Evolutionary conservation across 2,888 invertebrate species (phyloP).

Genomic region (Spialia ferax): DNA sequence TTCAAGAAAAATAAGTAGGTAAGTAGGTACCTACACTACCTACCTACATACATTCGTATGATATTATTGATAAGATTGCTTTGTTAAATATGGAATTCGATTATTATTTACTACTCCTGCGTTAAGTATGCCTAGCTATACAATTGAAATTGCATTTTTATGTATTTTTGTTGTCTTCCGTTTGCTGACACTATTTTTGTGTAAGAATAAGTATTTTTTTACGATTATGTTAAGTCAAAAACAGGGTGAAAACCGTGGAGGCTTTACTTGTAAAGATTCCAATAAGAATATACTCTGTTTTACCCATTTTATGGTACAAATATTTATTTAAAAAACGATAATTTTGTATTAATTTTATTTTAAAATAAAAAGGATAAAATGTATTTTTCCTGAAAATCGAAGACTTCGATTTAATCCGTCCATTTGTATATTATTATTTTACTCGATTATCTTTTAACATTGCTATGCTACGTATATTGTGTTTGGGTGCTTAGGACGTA

Average conservation of each 20-base stretch:
- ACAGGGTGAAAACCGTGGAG: slow-evolving; percentile 50
- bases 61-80: too few species aligned
- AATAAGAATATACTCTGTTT: slow-evolving; percentile 44
- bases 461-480: background rate
- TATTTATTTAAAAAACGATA: slow-evolving; percentile 34
- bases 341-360: background rate
- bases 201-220: slow-evolving; percentile 13
- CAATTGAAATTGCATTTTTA: too few species aligned
- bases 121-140: too few species aligned
- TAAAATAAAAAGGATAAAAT: slow-evolving; percentile 15
- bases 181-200: background rate
- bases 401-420: slow-evolving; percentile 16
- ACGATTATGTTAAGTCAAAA: slow-evolving; percentile 26
- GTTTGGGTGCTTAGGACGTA: slow-evolving; percentile 21
- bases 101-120: too few species aligned
- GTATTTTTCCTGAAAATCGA: background rate
- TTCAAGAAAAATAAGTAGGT: too few species aligned
- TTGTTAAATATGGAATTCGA: too few species aligned
- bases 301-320: slow-evolving; percentile 47
- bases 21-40: too few species aligned
- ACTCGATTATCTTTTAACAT: slow-evolving; percentile 7
- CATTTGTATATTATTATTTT: slow-evolving; percentile 10
- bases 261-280: slow-evolving; percentile 45
- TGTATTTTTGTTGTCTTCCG: background rate
- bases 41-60: too few species aligned